Evolutionary conservation across 1,140 invertebrate genomes (phyloP), one percentile per base, ranked within the genome.

Genomic region (Schlechtendalia chinensis): DNA sequence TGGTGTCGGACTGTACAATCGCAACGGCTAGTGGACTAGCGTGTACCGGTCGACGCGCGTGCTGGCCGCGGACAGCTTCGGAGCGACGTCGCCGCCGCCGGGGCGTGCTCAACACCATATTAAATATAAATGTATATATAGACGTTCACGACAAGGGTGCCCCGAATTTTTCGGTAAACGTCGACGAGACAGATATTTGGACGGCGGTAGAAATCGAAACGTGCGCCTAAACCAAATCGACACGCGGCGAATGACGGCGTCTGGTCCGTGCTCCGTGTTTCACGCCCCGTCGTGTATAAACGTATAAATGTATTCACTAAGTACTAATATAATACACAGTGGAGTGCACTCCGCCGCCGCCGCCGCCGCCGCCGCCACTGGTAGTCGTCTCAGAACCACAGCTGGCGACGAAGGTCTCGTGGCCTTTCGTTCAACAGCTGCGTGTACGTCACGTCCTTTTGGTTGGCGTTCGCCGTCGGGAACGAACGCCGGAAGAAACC

Each of bases 371-470:
- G n/a, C 63, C n/a, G 19, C 32, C 19, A 22, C 11, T n/a, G 1
- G n/a, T 69, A 32, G 14, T 50, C 10, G 47, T 16, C 53, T 32
- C 53, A 71, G 45, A 71, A 71, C 67, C 67, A 71, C 67, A 71
- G 27, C 6, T 39, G 67, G 45, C 47, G 45, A 53, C 67, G 67
- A 45, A 71, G 10, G 24, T 71, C 47, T 1, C 67, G 47, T 14
- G 67, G 67, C 22, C 67, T 19, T n/a, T 69, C 67, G 22, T 71
- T 53, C 10, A 71, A 71, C 24, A 71, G 16, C 11, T 71, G 67
- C 22, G 67, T 71, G 24, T 71, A 71, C 45, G 67, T 71, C 22
- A 71, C 67, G 8, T 71, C 67, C 27, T 53, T 22, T 19, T 53
- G 22, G 16, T 71, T 32, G 50, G 47, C 14, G 16, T 50, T 27